These are phyloP conservation scores for Stigmatopora nigra DNA, from an alignment of 2,113 vertebrate genomes.

Conservation along the genomic window DNA sequence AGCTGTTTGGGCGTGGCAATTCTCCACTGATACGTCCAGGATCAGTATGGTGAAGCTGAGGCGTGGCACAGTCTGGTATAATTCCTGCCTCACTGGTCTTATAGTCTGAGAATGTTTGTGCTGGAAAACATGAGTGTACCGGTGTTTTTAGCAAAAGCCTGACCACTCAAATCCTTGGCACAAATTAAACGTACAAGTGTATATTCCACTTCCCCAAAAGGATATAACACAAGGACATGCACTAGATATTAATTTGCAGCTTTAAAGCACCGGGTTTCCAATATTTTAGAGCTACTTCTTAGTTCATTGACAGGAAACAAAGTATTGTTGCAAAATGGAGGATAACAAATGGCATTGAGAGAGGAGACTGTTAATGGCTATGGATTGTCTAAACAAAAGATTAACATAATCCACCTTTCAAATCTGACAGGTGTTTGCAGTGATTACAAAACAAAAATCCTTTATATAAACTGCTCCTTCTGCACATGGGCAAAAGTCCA, in stretches of 20 bases:
- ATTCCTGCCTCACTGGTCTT: constrained; percentile 26
- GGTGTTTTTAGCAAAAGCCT: not conserved
- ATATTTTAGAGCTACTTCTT: not conserved
- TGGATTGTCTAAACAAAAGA: constrained; percentile 41
- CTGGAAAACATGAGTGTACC: constrained; percentile 28
- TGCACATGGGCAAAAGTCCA: constrained; percentile 14
- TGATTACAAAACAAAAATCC: constrained; percentile 44
- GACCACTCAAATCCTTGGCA: constrained; percentile 1
- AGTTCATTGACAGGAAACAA: not conserved
- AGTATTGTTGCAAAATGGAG: constrained; percentile 5
- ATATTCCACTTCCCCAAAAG: constrained; percentile 9
- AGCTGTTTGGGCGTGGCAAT: constrained; percentile 58
- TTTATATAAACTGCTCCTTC: constrained; percentile 44
- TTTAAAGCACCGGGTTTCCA: not conserved
- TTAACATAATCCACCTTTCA: constrained; percentile 55
- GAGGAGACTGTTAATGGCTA: constrained; percentile 10
- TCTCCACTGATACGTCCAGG: constrained; percentile 40
- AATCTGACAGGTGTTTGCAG: constrained; percentile 51
- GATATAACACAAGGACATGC: not conserved
- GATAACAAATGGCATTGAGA: constrained; percentile 5
- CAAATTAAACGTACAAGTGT: not conserved
- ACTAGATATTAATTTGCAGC: constrained; percentile 2
- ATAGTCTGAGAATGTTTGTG: constrained; percentile 19
- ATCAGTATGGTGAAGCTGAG: constrained; percentile 34
- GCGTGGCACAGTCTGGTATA: constrained; percentile 4